Base-by-base conservation (phyloP, 2,797 vertebrate species). In the Urophycis tenuis region DNA sequence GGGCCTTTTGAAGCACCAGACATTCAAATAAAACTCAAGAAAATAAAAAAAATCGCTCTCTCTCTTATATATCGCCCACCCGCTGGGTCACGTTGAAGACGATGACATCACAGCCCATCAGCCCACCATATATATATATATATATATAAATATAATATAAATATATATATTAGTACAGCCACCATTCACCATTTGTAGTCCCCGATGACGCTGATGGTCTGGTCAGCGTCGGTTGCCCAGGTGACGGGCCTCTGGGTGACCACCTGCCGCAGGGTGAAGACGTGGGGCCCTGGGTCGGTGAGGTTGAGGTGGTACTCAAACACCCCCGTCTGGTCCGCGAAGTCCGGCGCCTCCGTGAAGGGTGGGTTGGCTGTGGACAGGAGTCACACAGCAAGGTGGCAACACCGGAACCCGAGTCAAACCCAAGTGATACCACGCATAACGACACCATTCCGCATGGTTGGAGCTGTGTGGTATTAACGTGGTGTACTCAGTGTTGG, bases 261-360 rank as follows among this genome's bases (percentile, higher is more conserved):
- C 74, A 98, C 95, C 80, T 99, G 97, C 1, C 97, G 94, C 1
- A 99, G 83, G 0, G 97, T 99, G 87, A 92, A 96, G 49, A 91
- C 86, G 12, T 99, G 97, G 12, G 93, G 93, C 7, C 95, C 96
- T 0, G 91, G 89, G 80, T 97, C 95, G 0, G 94, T 94, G n/a
- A 84, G 73, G 84, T 99, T 99, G 12, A 84, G 75, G 75, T 92
- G 95, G 84, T 98, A 98, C 79, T 99, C 97, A 85, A 99, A 99
- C 6, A 98, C 96, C 0, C 97, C 97, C 0, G 97, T 97, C 90
- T 99, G 97, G 88, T 99, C 97, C 3, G 97, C 95, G 81, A 99
- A 99, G 87, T 96, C 34, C 0, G 97, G 95, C 30, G 97, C 96
- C 90, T 99, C 96, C 1, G 95, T 95, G 88, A 98, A 98, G 72